phyloP scores from a whole-genome alignment of 2,888 invertebrate genomes.

The Limenitis camilla region DNA sequence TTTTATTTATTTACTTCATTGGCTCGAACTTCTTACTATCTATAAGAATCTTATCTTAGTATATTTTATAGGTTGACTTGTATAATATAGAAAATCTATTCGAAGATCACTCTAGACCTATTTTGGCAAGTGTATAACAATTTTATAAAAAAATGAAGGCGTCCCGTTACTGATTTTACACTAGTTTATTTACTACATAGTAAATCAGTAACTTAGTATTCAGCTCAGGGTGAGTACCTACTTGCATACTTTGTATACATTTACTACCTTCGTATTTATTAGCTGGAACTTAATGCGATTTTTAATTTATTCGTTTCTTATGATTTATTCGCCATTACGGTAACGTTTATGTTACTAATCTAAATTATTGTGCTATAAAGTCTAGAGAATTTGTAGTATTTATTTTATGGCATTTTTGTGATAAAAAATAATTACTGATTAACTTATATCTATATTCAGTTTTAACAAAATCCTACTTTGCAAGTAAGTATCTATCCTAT shows the following conservation, averaged over 20 bases:
- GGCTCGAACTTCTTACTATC: too few species aligned
- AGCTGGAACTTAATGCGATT: slow-evolving; percentile 44
- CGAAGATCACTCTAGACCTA: not conserved
- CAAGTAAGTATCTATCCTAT: too few species aligned
- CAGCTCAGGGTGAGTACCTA: not conserved
- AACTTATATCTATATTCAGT: too few species aligned
- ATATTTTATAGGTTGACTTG: too few species aligned
- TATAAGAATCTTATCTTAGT: too few species aligned
- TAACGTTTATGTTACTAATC: slow-evolving; percentile 46
- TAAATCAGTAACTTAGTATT: not conserved
- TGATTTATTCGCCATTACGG: slow-evolving; percentile 60
- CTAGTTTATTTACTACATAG: not conserved
- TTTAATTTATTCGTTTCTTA: slow-evolving; percentile 58
- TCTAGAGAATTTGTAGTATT: slow-evolving; percentile 54
- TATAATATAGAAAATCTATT: too few species aligned
- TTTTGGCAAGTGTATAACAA: not conserved
- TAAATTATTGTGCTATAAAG: slow-evolving; percentile 53
- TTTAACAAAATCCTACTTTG: too few species aligned
- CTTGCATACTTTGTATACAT: slow-evolving; percentile 21
- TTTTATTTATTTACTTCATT: too few species aligned
- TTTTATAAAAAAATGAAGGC: not conserved
- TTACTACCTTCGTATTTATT: slow-evolving; percentile 48
- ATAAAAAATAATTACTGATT: slow-evolving; percentile 12
- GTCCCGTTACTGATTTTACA: not conserved
- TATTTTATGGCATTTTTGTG: too few species aligned